Base-by-base conservation (phyloP, 1,140 invertebrate species). In the Lethocerus indicus region DNA sequence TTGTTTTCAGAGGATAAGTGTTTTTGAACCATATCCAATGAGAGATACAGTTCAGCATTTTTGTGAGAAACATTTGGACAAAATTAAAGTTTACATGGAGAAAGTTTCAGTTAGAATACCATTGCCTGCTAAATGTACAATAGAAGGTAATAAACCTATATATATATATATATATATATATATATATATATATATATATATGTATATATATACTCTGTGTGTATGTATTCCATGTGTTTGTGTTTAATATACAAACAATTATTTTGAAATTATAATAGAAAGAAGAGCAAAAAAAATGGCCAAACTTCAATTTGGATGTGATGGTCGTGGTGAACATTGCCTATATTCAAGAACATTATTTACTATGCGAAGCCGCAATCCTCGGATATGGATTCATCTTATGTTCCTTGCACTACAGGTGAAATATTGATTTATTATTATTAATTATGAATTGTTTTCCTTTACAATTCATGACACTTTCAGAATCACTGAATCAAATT, bases 371-470 rank as follows among this genome's bases (percentile, higher is more conserved):
- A 93, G 89, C 36, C 75, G 84, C 54, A 78, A 85, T 64, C 82
- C 89, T 12, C 74, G 85, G 55, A 79, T 84, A 44, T 95, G 89
- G 90, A 87, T 94, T 53, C 90, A 94, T 70, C 71, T 95, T 16
- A 94, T 94, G 87, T 93, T 94, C 67, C 73, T 95, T 32, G 84
- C 87, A 51, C 73, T 93, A 56, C 83, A 87, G 72, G 78, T 81
- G 65, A 57, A 23, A 13, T 9, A 6, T 18, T 29, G 7, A 51
- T 12, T 35, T 16, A 43, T 41, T 39, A 3, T 24, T 43, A n/a
- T 41, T 27, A 21, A 29, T n/a, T 16, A 36, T 32, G n/a, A 9
- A 7, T 32, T 32, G n/a, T 7, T 32, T 32, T 9, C 7, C 41
- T 47, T 44, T 26, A n/a, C n/a, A n/a, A n/a, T n/a, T n/a, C n/a